Evolutionary conservation across 2,797 vertebrate genomes (phyloP).

Genomic region (Poecile montanus): DNA sequence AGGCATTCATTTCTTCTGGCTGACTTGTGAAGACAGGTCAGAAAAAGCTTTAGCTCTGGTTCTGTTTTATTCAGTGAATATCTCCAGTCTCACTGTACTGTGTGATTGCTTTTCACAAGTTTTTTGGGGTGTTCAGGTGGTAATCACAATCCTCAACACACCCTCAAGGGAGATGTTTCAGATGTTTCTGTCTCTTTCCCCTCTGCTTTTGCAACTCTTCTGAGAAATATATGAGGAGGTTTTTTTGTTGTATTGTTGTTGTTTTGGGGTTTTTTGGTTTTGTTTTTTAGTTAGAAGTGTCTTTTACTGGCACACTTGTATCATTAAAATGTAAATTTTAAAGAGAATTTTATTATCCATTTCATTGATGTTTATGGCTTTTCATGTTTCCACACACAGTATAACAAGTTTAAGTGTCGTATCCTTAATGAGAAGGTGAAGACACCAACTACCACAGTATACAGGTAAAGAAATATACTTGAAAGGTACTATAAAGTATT

Average conservation of each 20-base stretch:
- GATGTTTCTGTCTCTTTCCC: background rate
- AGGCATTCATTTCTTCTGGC: background rate
- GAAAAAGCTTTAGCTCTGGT: background rate
- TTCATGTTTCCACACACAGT: slow-evolving; percentile 71
- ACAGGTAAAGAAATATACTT: slow-evolving; percentile 81
- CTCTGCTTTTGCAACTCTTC: background rate
- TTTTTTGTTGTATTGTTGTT: background rate
- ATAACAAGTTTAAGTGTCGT: slow-evolving; percentile 95
- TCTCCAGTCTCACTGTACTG: background rate
- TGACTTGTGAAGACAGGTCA: background rate
- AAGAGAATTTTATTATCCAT: background rate
- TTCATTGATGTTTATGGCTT: background rate
- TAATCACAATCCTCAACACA: background rate
- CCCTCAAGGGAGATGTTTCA: background rate
- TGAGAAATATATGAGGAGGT: background rate
- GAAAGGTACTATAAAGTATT: background rate
- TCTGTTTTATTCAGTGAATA: background rate
- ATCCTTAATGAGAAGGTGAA: slow-evolving; percentile 94
- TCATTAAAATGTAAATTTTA: background rate
- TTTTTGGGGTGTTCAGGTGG: background rate
- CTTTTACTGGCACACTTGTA: background rate
- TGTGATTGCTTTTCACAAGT: background rate
- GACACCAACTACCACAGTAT: slow-evolving; percentile 90
- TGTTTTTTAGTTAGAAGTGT: background rate
- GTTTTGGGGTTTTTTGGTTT: background rate